Evolutionary conservation across 2,113 vertebrate species (phyloP), one percentile per base, ranked within the genome.

Genomic region (Heteronetta atricapilla): DNA sequence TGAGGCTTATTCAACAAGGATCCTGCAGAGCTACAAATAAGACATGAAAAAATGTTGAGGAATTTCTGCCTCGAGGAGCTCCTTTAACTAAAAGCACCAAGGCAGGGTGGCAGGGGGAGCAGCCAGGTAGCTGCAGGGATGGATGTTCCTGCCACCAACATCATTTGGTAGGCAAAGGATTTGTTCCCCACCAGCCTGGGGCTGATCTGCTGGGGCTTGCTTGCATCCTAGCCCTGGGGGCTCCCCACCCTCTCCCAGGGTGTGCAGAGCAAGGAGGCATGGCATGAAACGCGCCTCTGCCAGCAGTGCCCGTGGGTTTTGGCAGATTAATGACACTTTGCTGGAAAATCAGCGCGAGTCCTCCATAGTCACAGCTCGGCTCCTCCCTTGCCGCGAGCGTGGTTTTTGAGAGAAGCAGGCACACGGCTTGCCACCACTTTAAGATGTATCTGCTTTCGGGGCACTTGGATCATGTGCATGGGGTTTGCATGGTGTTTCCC

Each of bases 351-450:
- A 40, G 62, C 9, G 18, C 18, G 28, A 64, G 38, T 64, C 16
- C 62, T 63, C 62, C 17, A 40, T 29, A 18, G 11, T 29, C 26
- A 40, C 62, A 40, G 26, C 34, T 64, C 62, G 29, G 34, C 62
- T 64, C 26, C 28, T 56, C 14, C n/a, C 50, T 48, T 69, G n/a
- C 50, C 2, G 0, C 14, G 50, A 52, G 53, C 0, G 1, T 36
- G 18, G 10, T 14, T 53, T 88, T 80, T 62, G 33, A 29, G 18
- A 23, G 6, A 36, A 34, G 38, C 40, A 60, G 5, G 26, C n/a
- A 48, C 17, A 11, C 10, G 70, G 26, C 73, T 81, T 77, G 42
- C 26, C 28, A 29, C 11, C 8, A 29, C 38, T 29, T 64, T 40
- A 29, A 28, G 38, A 3, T 59, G 67, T 82, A 84, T 42, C 42